Percentiles rank a stretch among this genome's conserved stretches.
Evolutionary conservation across 2,888 invertebrate genomes (phyloP).

Genomic region (Amiota minor): DNA sequence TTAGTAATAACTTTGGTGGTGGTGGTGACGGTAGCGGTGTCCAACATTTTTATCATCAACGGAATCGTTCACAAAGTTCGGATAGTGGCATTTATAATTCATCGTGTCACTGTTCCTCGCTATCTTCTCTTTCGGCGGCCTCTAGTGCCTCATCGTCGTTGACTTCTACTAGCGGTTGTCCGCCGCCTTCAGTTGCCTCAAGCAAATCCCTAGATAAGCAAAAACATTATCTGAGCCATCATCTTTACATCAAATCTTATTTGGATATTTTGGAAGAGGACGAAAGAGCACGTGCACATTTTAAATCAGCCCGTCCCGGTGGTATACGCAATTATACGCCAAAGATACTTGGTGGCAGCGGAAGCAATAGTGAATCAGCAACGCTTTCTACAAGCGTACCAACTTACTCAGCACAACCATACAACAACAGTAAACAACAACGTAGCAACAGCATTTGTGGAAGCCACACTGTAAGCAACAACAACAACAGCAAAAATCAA

Average conservation of each 20-base stretch:
- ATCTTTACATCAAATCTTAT: slow-evolving; percentile 76
- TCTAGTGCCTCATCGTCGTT: slow-evolving; percentile 73
- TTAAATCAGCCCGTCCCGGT: slow-evolving; percentile 76
- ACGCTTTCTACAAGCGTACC: slow-evolving; percentile 62
- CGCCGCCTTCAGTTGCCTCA: slow-evolving; percentile 54
- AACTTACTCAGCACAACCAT: slow-evolving; percentile 37
- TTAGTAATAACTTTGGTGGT: not conserved
- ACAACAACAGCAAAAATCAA: slow-evolving; percentile 48
- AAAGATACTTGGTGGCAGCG: slow-evolving; percentile 76
- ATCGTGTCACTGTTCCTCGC: slow-evolving; percentile 66
- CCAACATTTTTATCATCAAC: slow-evolving; percentile 38
- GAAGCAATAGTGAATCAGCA: slow-evolving; percentile 28
- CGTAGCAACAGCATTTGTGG: slow-evolving; percentile 31
- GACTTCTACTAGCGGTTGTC: slow-evolving; percentile 70
- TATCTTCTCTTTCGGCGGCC: slow-evolving; percentile 66
- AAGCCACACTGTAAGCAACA: slow-evolving; percentile 46
- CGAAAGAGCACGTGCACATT: slow-evolving; percentile 73
- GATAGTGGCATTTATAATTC: slow-evolving; percentile 70
- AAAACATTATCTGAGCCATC: slow-evolving; percentile 75
- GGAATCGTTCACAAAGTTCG: slow-evolving; percentile 62
- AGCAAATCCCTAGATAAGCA: slow-evolving; percentile 70
- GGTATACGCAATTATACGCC: slow-evolving; percentile 83
- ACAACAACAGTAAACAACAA: slow-evolving; percentile 34
- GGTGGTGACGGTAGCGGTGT: not conserved
- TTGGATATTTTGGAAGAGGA: slow-evolving; percentile 75